A percentile compares a stretch with the other conserved stretches of the same genome.
These are phyloP conservation scores for Diabrotica undecimpunctata DNA, from an alignment of 1,140 invertebrate genomes.

Conservation along the genomic window DNA sequence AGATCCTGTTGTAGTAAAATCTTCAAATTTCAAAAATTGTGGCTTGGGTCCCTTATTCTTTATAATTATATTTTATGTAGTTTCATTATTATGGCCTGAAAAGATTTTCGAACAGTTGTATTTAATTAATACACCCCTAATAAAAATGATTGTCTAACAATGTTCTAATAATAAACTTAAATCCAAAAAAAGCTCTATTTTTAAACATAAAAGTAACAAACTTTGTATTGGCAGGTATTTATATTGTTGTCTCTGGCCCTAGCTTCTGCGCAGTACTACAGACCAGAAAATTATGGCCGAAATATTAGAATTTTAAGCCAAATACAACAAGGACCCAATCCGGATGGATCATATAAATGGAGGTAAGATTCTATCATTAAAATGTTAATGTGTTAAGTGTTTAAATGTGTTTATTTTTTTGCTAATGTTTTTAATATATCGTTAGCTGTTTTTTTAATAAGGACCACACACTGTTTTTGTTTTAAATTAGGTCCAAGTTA, in stretches of 20 bases:
- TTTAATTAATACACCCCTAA: too few relatives aligned
- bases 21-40: too few relatives aligned
- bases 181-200: not conserved
- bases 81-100: not conserved
- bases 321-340: conserved; percentile 20
- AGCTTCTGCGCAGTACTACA: not conserved
- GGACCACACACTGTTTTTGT: too few relatives aligned
- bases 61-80: too few relatives aligned
- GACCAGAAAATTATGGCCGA: not conserved
- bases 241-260: not conserved
- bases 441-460: too few relatives aligned
- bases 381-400: not conserved
- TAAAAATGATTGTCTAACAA: too few relatives aligned
- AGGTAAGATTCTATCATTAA: conserved; percentile 10
- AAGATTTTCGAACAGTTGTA: not conserved
- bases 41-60: too few relatives aligned
- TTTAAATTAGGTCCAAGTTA: too few relatives aligned
- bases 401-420: too few relatives aligned
- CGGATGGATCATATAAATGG: conserved; percentile 26
- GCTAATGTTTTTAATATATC: too few relatives aligned
- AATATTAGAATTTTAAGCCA: conserved; percentile 17
- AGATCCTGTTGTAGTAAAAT: too few relatives aligned
- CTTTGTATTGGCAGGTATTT: not conserved
- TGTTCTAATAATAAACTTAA: too few relatives aligned
- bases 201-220: not conserved